These are phyloP conservation scores for Ophion costatus DNA, from an alignment of 2,888 invertebrate species.

Conservation along the genomic window DNA sequence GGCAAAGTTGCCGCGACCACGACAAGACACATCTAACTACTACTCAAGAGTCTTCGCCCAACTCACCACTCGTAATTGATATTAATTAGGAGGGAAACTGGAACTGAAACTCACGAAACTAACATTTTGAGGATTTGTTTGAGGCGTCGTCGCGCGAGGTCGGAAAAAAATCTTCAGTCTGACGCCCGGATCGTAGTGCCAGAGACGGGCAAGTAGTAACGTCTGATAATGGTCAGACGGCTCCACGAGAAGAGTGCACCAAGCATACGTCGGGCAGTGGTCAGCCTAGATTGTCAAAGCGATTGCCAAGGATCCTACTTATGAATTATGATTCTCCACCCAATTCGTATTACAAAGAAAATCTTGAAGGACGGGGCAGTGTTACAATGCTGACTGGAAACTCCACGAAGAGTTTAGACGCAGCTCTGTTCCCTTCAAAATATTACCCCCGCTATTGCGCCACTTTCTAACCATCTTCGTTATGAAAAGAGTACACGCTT, in stretches of 20 bases:
- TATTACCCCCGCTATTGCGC: neutral
- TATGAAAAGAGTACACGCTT: neutral
- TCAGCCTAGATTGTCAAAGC: neutral
- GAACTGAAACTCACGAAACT: neutral
- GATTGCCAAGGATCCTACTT: neutral
- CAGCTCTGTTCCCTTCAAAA: neutral
- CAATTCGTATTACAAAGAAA: no score
- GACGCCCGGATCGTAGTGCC: neutral
- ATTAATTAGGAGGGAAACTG: constrained; percentile 40
- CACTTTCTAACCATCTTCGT: neutral
- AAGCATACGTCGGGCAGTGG: constrained; percentile 2
- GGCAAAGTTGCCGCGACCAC: constrained; percentile 59
- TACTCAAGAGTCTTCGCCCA: constrained; percentile 57
- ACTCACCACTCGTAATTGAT: constrained; percentile 63
- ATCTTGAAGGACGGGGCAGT: no score
- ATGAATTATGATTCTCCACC: no score
- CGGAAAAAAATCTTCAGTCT: constrained; percentile 5
- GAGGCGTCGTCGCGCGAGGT: neutral
- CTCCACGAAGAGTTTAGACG: neutral
- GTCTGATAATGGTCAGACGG: neutral
- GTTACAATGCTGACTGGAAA: neutral
- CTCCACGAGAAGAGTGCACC: neutral
- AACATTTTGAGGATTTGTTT: neutral
- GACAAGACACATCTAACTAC: constrained; percentile 55
- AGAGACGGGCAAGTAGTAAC: neutral